Conservation (phyloP, 2,888 invertebrate species). For the Emmelina monodactyla region DNA sequence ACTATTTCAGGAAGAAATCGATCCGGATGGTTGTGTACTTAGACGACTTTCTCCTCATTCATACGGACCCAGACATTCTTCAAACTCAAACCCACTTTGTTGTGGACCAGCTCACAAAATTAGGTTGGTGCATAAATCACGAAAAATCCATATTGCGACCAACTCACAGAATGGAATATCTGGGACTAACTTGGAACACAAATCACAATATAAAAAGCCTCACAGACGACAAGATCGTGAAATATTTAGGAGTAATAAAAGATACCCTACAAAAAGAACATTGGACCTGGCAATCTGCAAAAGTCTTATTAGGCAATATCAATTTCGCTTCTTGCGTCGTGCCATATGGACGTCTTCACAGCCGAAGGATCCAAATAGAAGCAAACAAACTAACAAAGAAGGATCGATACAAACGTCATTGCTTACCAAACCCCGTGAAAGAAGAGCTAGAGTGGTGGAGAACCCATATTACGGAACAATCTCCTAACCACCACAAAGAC, state of each 20-base stretch:
- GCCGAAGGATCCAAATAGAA: conserved; percentile 10
- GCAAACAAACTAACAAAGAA: conserved; percentile 10
- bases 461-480: background rate
- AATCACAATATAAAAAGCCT: conserved; percentile 8
- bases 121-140: conserved; percentile 15
- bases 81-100: conserved; percentile 6
- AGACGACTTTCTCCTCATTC: conserved; percentile 14
- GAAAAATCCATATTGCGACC: conserved; percentile 11
- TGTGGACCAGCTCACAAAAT: conserved; percentile 2
- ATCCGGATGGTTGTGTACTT: conserved; percentile 18
- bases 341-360: conserved; percentile 10
- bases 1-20: conserved; percentile 10
- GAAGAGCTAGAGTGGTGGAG: conserved; percentile 10
- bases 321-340: conserved; percentile 2
- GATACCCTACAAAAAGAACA: background rate
- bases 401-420: conserved; percentile 2
- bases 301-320: conserved; percentile 1
- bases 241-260: conserved; percentile 2
- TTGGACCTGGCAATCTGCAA: conserved; percentile 3
- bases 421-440: conserved; percentile 2
- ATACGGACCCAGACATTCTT: background rate
- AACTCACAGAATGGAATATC: conserved; percentile 9
- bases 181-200: conserved; percentile 15
- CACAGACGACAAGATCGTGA: conserved; percentile 4
- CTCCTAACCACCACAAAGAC: conserved; percentile 5